Evolutionary conservation across 2,797 vertebrate genomes (phyloP), one percentile per base, ranked within the genome.

Genomic region (Anableps anableps): DNA sequence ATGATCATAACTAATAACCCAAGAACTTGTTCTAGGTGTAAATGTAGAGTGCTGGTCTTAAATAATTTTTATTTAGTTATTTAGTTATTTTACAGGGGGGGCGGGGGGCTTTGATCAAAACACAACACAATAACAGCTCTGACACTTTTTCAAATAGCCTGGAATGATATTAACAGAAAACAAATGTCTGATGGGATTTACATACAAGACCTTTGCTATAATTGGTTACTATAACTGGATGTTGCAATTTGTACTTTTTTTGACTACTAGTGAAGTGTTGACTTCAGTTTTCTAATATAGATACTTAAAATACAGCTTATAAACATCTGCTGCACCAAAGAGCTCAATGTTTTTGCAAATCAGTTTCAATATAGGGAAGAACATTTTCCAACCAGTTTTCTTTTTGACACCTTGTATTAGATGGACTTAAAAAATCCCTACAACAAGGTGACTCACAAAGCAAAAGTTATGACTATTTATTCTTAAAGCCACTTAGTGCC

Each of bases 391-490:
- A 38, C 64, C 9, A 23, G 21, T 41, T 68, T 68, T 66, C 64
- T 68, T 41, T 68, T 41, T 23, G 36, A 68, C 19, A 41, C 3
- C 8, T 68, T 17, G 36, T 41, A 38, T 41, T 23, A 66, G 51
- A 53, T 23, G 23, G 51, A 53, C 51, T 1, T 26, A 38, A 38
- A 26, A 68, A 21, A 68, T 11, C 19, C 19, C 38, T 38, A 66
- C 31, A 66, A 66, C 31, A 66, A 66, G 7, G 34, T 66, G 64
- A 38, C 64, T 26, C 36, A 41, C 36, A 66, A 66, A 66, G 34
- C 34, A 66, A 66, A 66, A 66, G 7, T 10, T 38, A 38, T 66
- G 76, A 48, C 79, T 75, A 82, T 74, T 72, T 5, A 55, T 11
- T 43, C 55, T 72, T 72, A 72, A 66, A 66, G 62, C 62, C 62